Evolutionary conservation across 2,113 vertebrate genomes (phyloP), one percentile per base, ranked within the genome.

Genomic region (Gadus macrocephalus): DNA sequence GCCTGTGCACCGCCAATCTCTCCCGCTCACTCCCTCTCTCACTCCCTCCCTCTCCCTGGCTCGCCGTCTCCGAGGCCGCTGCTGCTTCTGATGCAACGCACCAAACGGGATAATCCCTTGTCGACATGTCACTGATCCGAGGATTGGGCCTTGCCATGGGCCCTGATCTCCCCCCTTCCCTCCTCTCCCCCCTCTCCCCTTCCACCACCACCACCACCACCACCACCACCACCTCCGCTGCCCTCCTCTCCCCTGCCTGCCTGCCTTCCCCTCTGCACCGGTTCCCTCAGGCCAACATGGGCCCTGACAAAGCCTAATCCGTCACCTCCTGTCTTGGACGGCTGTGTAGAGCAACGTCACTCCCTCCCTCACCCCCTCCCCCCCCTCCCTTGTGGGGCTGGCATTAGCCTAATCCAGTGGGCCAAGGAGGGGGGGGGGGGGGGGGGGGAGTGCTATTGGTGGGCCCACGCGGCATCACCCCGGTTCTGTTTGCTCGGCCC

Each of bases 361-460:
- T 11, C 38, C 38, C 38, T 11, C 38, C 38, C 38, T 11, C 38
- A 42, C 38, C 38, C 38, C 38, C 38, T 4, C 1, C 4, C 38
- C 38, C 38, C 5, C 38, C 77, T 78, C 72, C 79, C 86, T 81
- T 79, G 75, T 77, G 78, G 78, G 70, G 87, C 78, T 67, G 25
- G 78, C 86, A 91, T 95, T 94, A 94, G 86, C 92, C 91, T 95
- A 94, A 94, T 93, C 92, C 91, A 90, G 74, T 84, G 89, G 90
- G 75, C 87, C 70, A 17, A 79, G 38, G 5, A 3, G 38, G 11
- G 38, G 38, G 38, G 6, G 38, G 38, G 38, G 5, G 38, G 38
- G 38, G 38, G 38, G 38, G 5, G 38, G 89, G 85, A 86, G 85
- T 89, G 86, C 88, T 86, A 93, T 92, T 92, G 86, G 81, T 77